These are phyloP conservation scores for Drosophila pseudotakahashii DNA, from an alignment of 2,888 invertebrate species.

Conservation along the genomic window DNA sequence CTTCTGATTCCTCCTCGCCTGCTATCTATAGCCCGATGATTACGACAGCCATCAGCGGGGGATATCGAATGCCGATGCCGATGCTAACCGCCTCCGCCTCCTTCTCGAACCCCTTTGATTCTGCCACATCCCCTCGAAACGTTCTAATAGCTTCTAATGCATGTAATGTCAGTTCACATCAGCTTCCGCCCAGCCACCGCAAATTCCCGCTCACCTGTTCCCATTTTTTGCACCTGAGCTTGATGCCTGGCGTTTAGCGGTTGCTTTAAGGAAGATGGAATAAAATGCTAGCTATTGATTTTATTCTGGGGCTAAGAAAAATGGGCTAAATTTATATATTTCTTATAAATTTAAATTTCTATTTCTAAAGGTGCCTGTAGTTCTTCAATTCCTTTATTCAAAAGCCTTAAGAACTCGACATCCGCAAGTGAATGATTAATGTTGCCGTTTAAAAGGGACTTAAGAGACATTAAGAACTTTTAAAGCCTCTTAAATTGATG, in stretches of 20 bases:
- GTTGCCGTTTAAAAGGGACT: background rate
- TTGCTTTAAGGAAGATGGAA: conserved; percentile 3
- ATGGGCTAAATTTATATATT: conserved; percentile 8
- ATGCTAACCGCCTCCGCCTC: background rate
- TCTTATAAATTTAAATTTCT: background rate
- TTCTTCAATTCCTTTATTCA: background rate
- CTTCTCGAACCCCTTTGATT: conserved; percentile 41
- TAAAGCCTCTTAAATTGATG: conserved; percentile 14
- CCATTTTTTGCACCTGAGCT: conserved; percentile 26
- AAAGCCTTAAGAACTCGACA: background rate
- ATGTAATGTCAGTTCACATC: conserved; percentile 76
- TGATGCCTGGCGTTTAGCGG: conserved; percentile 22
- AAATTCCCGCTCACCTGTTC: conserved; percentile 20
- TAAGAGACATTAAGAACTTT: background rate
- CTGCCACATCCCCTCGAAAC: conserved; percentile 49
- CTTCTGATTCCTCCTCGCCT: conserved; percentile 12
- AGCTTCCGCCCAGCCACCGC: conserved; percentile 56
- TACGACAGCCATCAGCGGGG: conserved; percentile 71
- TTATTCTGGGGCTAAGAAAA: conserved; percentile 18
- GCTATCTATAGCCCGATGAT: conserved; percentile 73
- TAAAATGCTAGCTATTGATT: conserved; percentile 60
- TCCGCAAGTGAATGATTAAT: background rate
- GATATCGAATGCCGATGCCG: conserved; percentile 38
- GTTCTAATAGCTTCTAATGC: conserved; percentile 76
- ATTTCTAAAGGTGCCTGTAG: background rate